Percentiles rank a stretch among this genome's conserved stretches.
Conservation (phyloP, 92 coral and sea anemone species). For the Porites rus region DNA sequence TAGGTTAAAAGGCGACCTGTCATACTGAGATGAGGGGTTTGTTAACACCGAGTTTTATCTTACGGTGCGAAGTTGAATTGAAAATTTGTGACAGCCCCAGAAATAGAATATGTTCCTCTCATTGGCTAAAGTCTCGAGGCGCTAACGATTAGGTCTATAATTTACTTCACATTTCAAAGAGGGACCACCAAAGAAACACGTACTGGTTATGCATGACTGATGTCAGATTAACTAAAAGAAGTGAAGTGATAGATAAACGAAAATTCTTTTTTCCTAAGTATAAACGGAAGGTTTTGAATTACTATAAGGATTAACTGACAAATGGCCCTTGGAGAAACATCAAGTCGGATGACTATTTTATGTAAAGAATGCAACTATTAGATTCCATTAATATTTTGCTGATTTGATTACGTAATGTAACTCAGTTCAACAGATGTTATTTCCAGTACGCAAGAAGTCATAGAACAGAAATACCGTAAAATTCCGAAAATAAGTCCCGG, state of each 20-base stretch:
- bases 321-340: neutral
- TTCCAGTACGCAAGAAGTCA: too few species aligned
- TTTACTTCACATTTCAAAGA: too few species aligned
- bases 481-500: too few species aligned
- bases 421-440: too few species aligned
- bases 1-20: neutral
- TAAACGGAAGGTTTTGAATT: neutral
- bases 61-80: neutral
- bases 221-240: too few species aligned
- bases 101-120: slow-evolving; percentile 6
- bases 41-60: neutral
- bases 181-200: too few species aligned
- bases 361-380: neutral
- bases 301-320: neutral
- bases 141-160: too few species aligned
- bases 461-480: too few species aligned
- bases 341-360: neutral
- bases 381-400: neutral
- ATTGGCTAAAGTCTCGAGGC: neutral
- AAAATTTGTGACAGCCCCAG: neutral
- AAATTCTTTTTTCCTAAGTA: neutral
- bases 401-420: neutral
- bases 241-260: neutral
- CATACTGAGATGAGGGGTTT: neutral
- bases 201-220: too few species aligned